Evolutionary conservation across 2,888 invertebrate species (phyloP), one percentile per base, ranked within the genome.

Genomic region (Mythimna loreyi): DNA sequence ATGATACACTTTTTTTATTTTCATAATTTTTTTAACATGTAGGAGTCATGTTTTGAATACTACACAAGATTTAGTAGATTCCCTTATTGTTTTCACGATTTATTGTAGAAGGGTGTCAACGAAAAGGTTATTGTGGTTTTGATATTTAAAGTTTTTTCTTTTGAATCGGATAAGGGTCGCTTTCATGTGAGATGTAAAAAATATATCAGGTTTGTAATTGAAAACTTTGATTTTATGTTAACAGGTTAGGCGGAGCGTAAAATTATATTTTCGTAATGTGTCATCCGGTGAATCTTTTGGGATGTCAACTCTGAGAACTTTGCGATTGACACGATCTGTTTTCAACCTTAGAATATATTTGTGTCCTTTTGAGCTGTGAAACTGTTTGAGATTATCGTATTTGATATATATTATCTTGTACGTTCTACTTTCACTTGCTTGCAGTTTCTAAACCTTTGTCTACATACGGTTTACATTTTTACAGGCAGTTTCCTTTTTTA

Each of bases 41-140:
- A 87, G 91, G 85, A 92, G 92, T 90, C 89, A 82, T 94, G 91
- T 94, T 95, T 91, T 95, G 95, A 94, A 94, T 94, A 87, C 92
- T 87, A 28, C 85, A 87, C 86, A 90, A 95, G 95, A 95, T 96
- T 95, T 95, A 94, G 90, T 93, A 70, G 63, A 13, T 57, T 43
- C 36, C 74, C 86, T 89, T 89, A 78, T 93, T 93, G 90, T 95
- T 92, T 92, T 84, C 85, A 87, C 88, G 90, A 92, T 94, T 93
- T 94, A 94, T 94, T 90, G 89, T 88, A 88, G 85, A 86, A 87
- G 83, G 87, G 88, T 92, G 91, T 92, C 91, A 89, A 83, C 86
- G 85, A 63, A 45, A 43, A 36, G 61, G 56, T 50, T 82, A 78
- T 83, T 85, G 83, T 74, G 84, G 87, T 86, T 89, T 86, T 87